A percentile compares a stretch with the other conserved stretches of the same genome.
Conservation (phyloP, 2,888 invertebrate species). For the Dinocampus coccinellae region DNA sequence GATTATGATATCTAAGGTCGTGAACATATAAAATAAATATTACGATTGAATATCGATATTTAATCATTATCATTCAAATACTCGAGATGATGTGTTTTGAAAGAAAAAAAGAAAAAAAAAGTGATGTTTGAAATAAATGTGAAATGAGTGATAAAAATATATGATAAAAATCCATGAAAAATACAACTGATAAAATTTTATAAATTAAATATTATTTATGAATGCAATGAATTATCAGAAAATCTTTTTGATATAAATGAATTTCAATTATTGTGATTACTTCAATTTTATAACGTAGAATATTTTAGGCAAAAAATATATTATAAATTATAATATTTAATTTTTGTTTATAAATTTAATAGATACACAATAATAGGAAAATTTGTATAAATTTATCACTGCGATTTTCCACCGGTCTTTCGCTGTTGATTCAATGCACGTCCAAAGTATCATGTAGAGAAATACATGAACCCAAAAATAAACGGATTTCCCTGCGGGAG, state of each 20-base stretch:
- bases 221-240: too few relatives aligned
- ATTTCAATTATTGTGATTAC: too few relatives aligned
- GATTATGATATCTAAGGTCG: conserved; percentile 18
- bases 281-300: too few relatives aligned
- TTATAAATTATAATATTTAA: too few relatives aligned
- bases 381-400: neutral
- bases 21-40: conserved; percentile 15
- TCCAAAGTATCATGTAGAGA: conserved; percentile 25
- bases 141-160: neutral
- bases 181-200: too few relatives aligned
- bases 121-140: neutral
- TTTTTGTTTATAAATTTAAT: neutral
- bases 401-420: neutral
- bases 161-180: neutral
- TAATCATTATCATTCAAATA: neutral
- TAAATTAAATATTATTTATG: too few relatives aligned
- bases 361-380: neutral
- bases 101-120: neutral
- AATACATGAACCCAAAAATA: conserved; percentile 41
- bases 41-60: conserved; percentile 2
- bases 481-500: conserved; percentile 47
- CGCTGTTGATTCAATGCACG: neutral
- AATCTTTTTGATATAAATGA: too few relatives aligned
- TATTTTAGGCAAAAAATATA: too few relatives aligned
- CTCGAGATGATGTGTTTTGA: neutral